Base-by-base conservation (phyloP, 1,140 invertebrate species). In the Drosophila saltans region DNA sequence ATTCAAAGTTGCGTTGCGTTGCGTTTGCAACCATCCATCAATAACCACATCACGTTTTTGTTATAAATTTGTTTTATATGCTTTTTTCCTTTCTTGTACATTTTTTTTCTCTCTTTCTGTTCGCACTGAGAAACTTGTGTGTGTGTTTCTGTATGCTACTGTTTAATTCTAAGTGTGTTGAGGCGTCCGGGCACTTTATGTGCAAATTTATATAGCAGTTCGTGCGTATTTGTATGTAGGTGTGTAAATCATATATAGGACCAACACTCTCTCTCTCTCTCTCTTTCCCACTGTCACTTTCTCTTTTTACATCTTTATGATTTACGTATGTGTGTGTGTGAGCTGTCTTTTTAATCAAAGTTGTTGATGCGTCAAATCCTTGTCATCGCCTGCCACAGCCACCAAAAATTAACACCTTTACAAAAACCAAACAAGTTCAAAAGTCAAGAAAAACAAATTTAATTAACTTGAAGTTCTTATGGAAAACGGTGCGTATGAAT, bases 31-130 rank as follows among this genome's bases (percentile, higher is more conserved):
- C 69, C 72, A 82, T 85, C 83, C 83, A 89, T 89, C 80, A 84
- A 89, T 83, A 89, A 89, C 75, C 82, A 75, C 67, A 77, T 86
- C 83, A 86, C 84, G 83, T 89, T 89, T 86, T 83, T 74, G 83
- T 89, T 89, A 86, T 86, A 89, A 89, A 86, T 86, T 86, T 80
- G 68, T 83, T 86, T 86, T 86, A 86, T 89, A 88, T 76, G 77
- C 84, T 80, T 86, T 80, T 82, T 26, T 52, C 21, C 45, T 21
- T 48, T 48, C 16, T 21, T 24, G 28, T 30, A 30, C 28, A 36
- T 36, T 36, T 36, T 52, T 52, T 26, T 45, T 45, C 7, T 26
- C 26, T 33, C 57, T 66, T 55, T 9, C 21, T 11, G 26, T 33
- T 48, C 16, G 33, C 4, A 5, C 16, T 16, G n/a, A 33, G 57